A percentile compares a stretch with the other conserved stretches of the same genome.
Conservation (phyloP, 1,140 invertebrate species). For the Laodelphax striatellus region DNA sequence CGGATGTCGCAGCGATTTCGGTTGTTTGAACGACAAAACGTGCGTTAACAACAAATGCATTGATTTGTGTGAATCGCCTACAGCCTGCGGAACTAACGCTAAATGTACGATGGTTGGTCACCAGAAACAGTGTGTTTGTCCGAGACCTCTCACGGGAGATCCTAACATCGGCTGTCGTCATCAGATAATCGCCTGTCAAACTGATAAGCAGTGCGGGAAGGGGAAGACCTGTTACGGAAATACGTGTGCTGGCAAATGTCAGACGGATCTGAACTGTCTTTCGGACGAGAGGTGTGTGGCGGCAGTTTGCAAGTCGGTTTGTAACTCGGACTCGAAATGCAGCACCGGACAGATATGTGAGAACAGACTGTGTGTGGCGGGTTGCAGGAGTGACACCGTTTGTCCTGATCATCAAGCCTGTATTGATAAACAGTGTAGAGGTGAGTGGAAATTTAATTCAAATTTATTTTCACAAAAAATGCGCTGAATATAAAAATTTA, state of each 20-base stretch:
- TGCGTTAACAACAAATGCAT: constrained; percentile 66
- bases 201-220: constrained; percentile 48
- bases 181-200: constrained; percentile 45
- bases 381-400: constrained; percentile 69
- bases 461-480: too few species aligned
- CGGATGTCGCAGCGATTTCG: constrained; percentile 70
- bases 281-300: constrained; percentile 72
- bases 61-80: constrained; percentile 57
- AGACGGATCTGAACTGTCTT: constrained; percentile 65
- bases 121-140: constrained; percentile 59
- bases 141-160: constrained; percentile 57
- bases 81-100: constrained; percentile 77
- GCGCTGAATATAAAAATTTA: too few species aligned
- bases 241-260: constrained; percentile 60
- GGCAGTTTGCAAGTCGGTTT: constrained; percentile 68
- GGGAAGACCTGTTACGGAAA: constrained; percentile 60
- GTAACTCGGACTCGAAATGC: constrained; percentile 73
- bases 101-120: constrained; percentile 56
- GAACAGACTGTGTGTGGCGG: constrained; percentile 71
- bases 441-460: constrained; percentile 32
- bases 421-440: constrained; percentile 67
- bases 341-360: constrained; percentile 70
- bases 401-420: constrained; percentile 64
- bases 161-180: constrained; percentile 58
- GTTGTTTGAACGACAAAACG: constrained; percentile 52